Conservation (phyloP, 2,888 invertebrate species). For the Drosophila robusta region DNA sequence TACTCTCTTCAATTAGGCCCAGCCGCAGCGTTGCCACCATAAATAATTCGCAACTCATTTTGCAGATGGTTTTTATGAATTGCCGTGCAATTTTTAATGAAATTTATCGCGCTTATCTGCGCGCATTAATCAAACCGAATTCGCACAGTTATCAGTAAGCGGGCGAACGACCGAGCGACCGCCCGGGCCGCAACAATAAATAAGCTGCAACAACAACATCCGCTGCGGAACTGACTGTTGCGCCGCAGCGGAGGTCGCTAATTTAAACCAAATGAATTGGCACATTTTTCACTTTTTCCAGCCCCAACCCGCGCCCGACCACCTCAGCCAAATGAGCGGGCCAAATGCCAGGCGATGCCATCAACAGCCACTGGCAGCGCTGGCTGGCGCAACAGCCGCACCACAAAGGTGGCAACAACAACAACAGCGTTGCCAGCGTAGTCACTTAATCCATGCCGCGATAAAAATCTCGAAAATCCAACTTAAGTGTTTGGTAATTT, state of each 20-base stretch:
- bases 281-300: constrained; percentile 83
- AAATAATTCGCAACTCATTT: constrained; percentile 82
- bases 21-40: constrained; percentile 27
- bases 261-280: constrained; percentile 85
- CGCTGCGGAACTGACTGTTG: constrained; percentile 72
- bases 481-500: constrained; percentile 85
- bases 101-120: constrained; percentile 83
- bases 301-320: constrained; percentile 12
- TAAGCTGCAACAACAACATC: constrained; percentile 44
- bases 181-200: constrained; percentile 57
- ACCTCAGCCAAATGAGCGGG: constrained; percentile 59
- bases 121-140: constrained; percentile 82
- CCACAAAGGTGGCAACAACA: constrained; percentile 47
- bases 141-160: constrained; percentile 55
- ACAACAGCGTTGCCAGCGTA: constrained; percentile 37
- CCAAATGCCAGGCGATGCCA: constrained; percentile 49
- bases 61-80: constrained; percentile 80
- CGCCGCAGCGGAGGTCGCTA: constrained; percentile 79
- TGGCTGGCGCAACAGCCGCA: constrained; percentile 25
- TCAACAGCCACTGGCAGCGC: constrained; percentile 16
- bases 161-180: constrained; percentile 24
- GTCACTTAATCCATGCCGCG: constrained; percentile 82
- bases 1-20: constrained; percentile 13
- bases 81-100: constrained; percentile 80
- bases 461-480: constrained; percentile 85